Evolutionary conservation across 2,797 vertebrate species (phyloP).

Genomic region (Tangara arthus): DNA sequence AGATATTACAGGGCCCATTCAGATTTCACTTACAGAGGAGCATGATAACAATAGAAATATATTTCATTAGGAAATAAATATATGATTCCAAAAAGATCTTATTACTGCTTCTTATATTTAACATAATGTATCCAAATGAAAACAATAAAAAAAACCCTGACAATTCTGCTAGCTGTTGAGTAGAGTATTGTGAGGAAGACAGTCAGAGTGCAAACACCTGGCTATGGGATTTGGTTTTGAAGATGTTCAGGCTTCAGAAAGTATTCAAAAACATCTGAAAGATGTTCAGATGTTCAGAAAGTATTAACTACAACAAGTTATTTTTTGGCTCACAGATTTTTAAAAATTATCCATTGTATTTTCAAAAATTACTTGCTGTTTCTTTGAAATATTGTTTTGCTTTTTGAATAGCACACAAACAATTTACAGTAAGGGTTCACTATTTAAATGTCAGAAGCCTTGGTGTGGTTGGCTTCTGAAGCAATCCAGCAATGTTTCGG

Average conservation of each 20-base stretch:
- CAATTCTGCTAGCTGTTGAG: not conserved
- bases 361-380: not conserved
- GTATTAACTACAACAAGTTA: not conserved
- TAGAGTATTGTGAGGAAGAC: not conserved
- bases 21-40: constrained; percentile 20
- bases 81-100: not conserved
- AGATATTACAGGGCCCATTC: not conserved
- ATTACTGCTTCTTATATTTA: not conserved
- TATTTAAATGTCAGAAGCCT: not conserved
- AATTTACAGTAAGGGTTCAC: not conserved
- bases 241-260: not conserved
- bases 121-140: not conserved
- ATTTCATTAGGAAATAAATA: not conserved
- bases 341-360: not conserved
- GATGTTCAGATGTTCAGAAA: not conserved
- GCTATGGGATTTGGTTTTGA: not conserved
- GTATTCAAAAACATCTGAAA: not conserved
- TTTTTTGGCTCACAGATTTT: not conserved
- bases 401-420: not conserved
- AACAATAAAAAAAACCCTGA: not conserved
- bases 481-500: not conserved
- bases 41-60: not conserved
- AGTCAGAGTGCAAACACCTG: not conserved
- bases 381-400: not conserved
- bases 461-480: not conserved